A percentile compares a stretch with the other conserved stretches of the same genome.
Conservation (phyloP, 2,797 vertebrate species). For the Anabas testudineus region DNA sequence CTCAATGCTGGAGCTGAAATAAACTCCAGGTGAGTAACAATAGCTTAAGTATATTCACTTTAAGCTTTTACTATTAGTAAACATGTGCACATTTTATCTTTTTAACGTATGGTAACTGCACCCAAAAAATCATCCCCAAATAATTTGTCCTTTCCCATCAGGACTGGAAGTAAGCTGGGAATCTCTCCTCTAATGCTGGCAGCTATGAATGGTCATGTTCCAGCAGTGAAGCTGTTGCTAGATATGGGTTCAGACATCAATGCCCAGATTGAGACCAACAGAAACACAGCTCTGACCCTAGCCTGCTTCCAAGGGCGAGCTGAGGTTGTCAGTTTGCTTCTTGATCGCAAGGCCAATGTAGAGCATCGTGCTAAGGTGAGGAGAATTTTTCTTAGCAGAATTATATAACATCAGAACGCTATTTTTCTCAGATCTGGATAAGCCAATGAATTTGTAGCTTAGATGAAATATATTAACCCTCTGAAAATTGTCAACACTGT, state of each 20-base stretch:
- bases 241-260: slow-evolving; percentile 99
- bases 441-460: neutral
- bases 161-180: slow-evolving; percentile 98
- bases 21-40: slow-evolving; percentile 91
- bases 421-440: neutral
- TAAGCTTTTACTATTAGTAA: neutral
- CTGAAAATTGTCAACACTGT: too few relatives aligned
- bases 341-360: slow-evolving; percentile 98
- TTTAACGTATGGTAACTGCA: neutral
- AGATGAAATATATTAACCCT: too few relatives aligned
- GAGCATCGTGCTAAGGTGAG: slow-evolving; percentile 97
- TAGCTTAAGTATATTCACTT: neutral
- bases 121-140: slow-evolving; percentile 3
- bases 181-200: slow-evolving; percentile 99
- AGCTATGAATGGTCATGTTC: slow-evolving; percentile 98
- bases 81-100: neutral
- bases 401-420: too few relatives aligned
- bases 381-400: neutral
- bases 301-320: slow-evolving; percentile 98
- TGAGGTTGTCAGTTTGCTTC: slow-evolving; percentile 96
- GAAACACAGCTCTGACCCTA: slow-evolving; percentile 97
- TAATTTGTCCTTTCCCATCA: slow-evolving; percentile 59
- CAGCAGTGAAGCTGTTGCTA: slow-evolving; percentile 95
- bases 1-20: slow-evolving; percentile 99
- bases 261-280: slow-evolving; percentile 98